These are phyloP conservation scores for Lordiphosa clarofinis DNA, from an alignment of 1,140 invertebrate genomes.

Conservation along the genomic window DNA sequence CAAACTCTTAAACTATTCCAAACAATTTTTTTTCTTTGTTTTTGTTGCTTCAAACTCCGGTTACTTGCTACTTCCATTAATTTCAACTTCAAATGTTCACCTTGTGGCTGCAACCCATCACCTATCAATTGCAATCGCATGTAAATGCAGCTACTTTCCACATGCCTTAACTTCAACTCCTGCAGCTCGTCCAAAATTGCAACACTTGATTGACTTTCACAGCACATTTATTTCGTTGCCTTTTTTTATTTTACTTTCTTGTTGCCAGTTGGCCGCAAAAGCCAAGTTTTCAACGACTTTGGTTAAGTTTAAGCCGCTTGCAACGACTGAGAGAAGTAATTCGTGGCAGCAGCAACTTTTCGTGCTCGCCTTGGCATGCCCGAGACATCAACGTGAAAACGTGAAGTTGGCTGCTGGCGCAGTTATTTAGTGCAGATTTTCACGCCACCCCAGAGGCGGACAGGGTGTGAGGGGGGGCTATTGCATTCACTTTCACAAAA, in stretches of 20 bases:
- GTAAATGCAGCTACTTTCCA: conserved; percentile 34
- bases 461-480: neutral
- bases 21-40: no score
- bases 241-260: neutral
- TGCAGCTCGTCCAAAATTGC: conserved; percentile 48
- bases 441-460: conserved; percentile 1
- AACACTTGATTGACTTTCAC: conserved; percentile 76
- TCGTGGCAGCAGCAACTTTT: conserved; percentile 20
- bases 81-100: neutral
- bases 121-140: conserved; percentile 52
- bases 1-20: no score
- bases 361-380: no score
- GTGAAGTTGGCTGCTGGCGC: conserved; percentile 5
- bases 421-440: conserved; percentile 20
- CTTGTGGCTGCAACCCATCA: conserved; percentile 22
- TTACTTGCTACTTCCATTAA: no score
- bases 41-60: no score
- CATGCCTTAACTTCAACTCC: conserved; percentile 11
- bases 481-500: conserved; percentile 21
- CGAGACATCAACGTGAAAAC: conserved; percentile 7
- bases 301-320: conserved; percentile 63
- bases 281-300: conserved; percentile 73
- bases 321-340: conserved; percentile 30
- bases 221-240: conserved; percentile 67
- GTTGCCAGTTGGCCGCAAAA: conserved; percentile 34